These are phyloP conservation scores for Thunnus albacares DNA, from an alignment of 2,797 vertebrate genomes.

Conservation along the genomic window DNA sequence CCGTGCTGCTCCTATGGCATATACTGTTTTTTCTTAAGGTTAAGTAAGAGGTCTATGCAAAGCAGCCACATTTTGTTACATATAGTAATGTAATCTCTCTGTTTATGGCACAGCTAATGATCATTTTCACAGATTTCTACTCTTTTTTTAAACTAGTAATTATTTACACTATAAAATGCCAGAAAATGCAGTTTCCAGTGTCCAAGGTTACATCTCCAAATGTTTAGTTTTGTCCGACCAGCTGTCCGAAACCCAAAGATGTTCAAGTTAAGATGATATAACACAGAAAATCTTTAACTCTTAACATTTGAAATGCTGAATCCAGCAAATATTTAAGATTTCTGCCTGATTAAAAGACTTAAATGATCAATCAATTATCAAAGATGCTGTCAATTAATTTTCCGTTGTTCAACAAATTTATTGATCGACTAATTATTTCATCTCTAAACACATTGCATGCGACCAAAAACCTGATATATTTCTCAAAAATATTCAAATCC, in stretches of 20 bases:
- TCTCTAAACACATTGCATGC: not conserved
- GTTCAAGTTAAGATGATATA: not conserved
- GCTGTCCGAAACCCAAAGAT: not conserved
- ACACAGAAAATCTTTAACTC: not conserved
- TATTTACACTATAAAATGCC: too few species aligned
- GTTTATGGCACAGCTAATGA: not conserved
- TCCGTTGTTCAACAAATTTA: not conserved
- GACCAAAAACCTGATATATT: not conserved
- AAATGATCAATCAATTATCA: not conserved
- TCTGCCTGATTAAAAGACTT: not conserved
- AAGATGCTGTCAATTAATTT: not conserved
- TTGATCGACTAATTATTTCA: not conserved
- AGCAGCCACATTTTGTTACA: not conserved
- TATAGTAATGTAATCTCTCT: slow-evolving; percentile 28
- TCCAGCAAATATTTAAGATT: not conserved
- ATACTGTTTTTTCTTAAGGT: slow-evolving; percentile 8
- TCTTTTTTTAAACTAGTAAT: not conserved
- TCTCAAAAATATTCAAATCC: not conserved
- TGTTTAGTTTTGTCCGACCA: not conserved
- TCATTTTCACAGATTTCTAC: not conserved
- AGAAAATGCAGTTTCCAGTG: not conserved
- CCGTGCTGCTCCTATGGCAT: slow-evolving; percentile 16
- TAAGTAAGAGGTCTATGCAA: slow-evolving; percentile 17
- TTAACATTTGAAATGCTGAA: not conserved
- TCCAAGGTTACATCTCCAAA: not conserved